A percentile compares a stretch with the other conserved stretches of the same genome.
These are phyloP conservation scores for Nothoprocta perdicaria DNA, from an alignment of 2,113 vertebrate species.

Conservation along the genomic window DNA sequence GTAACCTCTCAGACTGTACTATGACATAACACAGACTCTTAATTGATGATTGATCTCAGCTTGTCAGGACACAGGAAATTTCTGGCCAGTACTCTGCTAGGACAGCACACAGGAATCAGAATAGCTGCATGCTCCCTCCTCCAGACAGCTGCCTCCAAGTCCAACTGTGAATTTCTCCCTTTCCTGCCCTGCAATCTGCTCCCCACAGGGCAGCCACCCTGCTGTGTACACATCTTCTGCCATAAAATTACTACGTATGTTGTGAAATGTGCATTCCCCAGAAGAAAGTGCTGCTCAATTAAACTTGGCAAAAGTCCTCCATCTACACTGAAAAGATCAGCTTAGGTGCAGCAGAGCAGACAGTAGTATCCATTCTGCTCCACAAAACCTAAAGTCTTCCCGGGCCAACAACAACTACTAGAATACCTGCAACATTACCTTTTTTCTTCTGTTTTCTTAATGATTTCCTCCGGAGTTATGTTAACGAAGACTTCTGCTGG, in stretches of 20 bases:
- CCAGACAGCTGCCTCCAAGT: background rate
- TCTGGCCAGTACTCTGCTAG: background rate
- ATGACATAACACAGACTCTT: background rate
- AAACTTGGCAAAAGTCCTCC: fast-evolving
- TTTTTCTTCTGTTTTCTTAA: constrained; percentile 80
- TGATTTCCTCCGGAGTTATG: constrained; percentile 78
- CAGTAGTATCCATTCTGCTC: background rate
- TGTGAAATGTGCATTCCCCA: background rate
- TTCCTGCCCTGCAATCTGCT: background rate
- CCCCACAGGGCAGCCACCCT: background rate
- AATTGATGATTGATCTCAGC: fast-evolving
- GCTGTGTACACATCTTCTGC: background rate
- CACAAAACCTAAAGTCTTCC: no score
- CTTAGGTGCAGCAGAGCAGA: fast-evolving
- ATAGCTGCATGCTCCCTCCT: background rate
- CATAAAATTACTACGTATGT: fast-evolving
- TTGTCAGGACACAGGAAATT: background rate
- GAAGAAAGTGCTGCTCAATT: background rate
- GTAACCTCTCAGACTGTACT: background rate
- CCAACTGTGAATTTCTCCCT: background rate
- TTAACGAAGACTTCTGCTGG: constrained; percentile 80
- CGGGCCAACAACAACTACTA: background rate
- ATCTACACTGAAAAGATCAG: background rate
- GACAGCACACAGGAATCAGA: background rate
- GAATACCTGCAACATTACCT: constrained; percentile 67